Base-by-base conservation (phyloP, 1,140 invertebrate genomes). In the Macrotrachela quadricornifera region DNA sequence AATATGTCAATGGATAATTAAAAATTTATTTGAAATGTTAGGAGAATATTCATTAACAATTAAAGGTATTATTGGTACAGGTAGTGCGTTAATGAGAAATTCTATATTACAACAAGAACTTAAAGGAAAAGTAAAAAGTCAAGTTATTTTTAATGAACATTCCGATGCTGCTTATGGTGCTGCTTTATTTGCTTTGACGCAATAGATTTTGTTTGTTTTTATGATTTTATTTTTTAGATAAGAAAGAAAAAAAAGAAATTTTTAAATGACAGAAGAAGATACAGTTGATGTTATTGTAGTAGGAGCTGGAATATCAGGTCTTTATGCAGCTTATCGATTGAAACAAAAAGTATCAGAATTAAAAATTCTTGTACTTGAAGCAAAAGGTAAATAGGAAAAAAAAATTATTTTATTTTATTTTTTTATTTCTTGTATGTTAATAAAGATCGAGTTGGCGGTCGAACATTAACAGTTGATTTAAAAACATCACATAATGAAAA, bases 1-100 rank as follows among this genome's bases (percentile, higher is more conserved):
- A 2, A 62, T 85, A 0, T 86, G 82, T 65, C 73, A 77, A 50
- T 82, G 83, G 49, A 64, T 88, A n/a, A 76, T 85, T 51, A 71
- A 76, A 53, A 86, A 86, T 70, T 64, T 86, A 45, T 76, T 80
- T 61, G 71, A 48, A 36, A 64, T 68, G 62, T 30, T 30, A 30
- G 21, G 21, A 30, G 11, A 6, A 6, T 10, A 16, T 36, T 41
- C 37, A 43, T 37, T 53, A 16, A 43, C 41, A 47, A 46, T 38
- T 36, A 39, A 53, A n/a, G 30, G 45, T 42, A 47, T 53, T 11
- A 42, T 53, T 12, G 51, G 39, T n/a, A 53, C 51, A 30, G 51
- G 51, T 15, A 41, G 45, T 42, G 51, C 51, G 16, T 41, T 53
- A 17, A 10, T 17, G 9, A 46, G 40, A 18, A 53, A 53, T 47